phyloP scores from a whole-genome alignment of 1,140 invertebrate genomes.

The Parapsyche elsis region DNA sequence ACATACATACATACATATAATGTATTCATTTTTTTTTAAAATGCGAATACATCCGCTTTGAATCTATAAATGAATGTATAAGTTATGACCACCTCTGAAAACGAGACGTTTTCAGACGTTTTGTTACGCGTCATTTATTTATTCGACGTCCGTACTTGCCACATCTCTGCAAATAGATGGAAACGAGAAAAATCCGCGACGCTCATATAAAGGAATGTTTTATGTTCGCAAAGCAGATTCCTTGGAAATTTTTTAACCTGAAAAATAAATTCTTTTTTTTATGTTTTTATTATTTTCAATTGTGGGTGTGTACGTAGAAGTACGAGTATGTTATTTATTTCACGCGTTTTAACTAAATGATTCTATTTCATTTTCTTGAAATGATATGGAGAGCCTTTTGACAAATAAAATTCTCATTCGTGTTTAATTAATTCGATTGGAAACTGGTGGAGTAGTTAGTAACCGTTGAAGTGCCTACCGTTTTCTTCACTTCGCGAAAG shows the following conservation, averaged over 20 bases:
- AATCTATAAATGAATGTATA: neutral
- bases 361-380: no score
- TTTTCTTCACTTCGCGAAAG: neutral
- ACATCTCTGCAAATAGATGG: neutral
- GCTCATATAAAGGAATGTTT: constrained; percentile 25
- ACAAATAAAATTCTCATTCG: no score
- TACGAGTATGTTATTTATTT: no score
- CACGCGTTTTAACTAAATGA: no score
- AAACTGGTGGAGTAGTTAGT: no score
- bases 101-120: neutral
- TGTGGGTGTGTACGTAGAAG: no score
- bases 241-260: neutral
- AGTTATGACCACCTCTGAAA: constrained; percentile 6
- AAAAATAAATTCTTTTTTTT: neutral
- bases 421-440: no score
- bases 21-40: neutral
- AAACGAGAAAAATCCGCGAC: constrained; percentile 28
- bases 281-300: no score
- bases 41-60: neutral
- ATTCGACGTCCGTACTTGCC: constrained; percentile 6
- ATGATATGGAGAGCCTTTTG: no score
- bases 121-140: constrained; percentile 22
- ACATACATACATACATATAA: neutral
- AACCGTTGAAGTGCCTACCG: no score
- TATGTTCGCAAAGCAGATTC: neutral